A percentile compares a stretch with the other conserved stretches of the same genome.
phyloP scores from a whole-genome alignment of 2,797 vertebrate genomes.

The Pachyuromys duprasi region DNA sequence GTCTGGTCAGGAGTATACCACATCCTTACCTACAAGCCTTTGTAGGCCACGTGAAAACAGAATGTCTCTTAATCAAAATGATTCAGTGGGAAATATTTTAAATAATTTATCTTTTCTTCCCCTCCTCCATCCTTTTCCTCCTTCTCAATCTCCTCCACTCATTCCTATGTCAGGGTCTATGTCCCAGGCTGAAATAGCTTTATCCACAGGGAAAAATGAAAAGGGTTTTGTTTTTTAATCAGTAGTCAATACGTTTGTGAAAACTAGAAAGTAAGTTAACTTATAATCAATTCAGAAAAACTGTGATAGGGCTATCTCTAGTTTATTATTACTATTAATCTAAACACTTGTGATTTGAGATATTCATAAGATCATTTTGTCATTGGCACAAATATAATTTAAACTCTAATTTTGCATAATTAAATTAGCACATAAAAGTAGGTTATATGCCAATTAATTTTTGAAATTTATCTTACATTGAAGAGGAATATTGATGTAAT shows the following conservation, averaged over 20 bases:
- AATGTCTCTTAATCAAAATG: neutral
- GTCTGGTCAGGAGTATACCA: neutral
- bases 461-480: neutral
- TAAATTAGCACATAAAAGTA: neutral
- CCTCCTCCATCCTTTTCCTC: fast-evolving
- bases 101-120: neutral
- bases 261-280: neutral
- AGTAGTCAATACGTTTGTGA: neutral
- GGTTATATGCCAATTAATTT: neutral
- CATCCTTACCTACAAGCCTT: neutral
- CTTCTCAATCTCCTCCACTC: neutral
- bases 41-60: neutral
- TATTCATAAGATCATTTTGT: neutral
- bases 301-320: neutral
- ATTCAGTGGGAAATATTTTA: neutral
- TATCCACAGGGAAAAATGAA: neutral
- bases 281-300: neutral
- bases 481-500: neutral
- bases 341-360: conserved; percentile 22
- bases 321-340: neutral
- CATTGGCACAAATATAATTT: neutral
- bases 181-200: neutral
- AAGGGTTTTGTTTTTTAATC: neutral
- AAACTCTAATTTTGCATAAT: neutral
- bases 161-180: neutral